phyloP scores from a whole-genome alignment of 2,797 vertebrate species.

The Buceros bicornis region DNA sequence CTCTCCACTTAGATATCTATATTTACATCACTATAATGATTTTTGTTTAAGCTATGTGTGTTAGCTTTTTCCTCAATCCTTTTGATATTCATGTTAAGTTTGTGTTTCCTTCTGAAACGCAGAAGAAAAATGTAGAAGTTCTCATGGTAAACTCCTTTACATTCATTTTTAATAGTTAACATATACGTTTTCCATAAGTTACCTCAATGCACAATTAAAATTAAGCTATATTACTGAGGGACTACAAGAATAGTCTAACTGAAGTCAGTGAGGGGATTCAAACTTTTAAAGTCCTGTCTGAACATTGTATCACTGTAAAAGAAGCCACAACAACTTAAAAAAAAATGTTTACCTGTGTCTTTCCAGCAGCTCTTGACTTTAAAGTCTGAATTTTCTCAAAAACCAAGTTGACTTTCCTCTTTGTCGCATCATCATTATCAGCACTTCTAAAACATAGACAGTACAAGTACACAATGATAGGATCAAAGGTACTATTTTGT shows the following conservation, averaged over 20 bases:
- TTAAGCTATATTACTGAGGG: neutral
- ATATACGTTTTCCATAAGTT: neutral
- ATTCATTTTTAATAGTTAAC: neutral
- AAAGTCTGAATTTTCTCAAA: constrained; percentile 99
- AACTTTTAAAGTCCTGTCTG: neutral
- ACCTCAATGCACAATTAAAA: neutral
- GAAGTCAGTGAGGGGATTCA: neutral
- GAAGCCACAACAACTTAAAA: constrained; percentile 68
- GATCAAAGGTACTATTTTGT: neutral
- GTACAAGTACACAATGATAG: neutral
- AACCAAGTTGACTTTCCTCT: constrained; percentile 96
- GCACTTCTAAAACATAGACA: constrained; percentile 82
- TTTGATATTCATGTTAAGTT: neutral
- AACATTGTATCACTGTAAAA: neutral
- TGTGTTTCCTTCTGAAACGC: neutral
- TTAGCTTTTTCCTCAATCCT: neutral
- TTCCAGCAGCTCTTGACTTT: constrained; percentile 92
- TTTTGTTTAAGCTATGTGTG: neutral
- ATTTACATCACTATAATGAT: neutral
- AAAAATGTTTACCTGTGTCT: constrained; percentile 81
- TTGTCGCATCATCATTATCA: constrained; percentile 94
- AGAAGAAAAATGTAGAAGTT: neutral
- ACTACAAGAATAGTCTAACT: neutral
- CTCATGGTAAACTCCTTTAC: neutral
- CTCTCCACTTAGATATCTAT: neutral